Conservation (phyloP, 2,888 invertebrate species). For the Melanostoma scalare region DNA sequence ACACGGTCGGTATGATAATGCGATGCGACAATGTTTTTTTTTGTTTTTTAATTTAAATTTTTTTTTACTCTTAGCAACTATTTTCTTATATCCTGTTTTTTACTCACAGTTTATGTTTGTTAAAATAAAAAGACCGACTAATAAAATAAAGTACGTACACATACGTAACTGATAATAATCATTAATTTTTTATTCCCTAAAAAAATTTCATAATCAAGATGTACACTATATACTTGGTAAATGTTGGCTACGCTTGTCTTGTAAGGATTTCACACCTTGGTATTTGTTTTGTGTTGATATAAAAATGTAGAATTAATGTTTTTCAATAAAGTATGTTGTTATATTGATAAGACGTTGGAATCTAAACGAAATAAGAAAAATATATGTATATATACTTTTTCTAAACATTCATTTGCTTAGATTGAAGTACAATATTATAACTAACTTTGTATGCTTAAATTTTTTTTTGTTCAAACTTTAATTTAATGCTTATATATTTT, state of each 20-base stretch:
- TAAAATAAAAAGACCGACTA: conserved; percentile 29
- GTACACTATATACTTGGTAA: conserved; percentile 35
- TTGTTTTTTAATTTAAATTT: conserved; percentile 4
- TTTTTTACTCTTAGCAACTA: conserved; percentile 7
- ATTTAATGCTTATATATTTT: conserved; percentile 40
- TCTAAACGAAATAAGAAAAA: not conserved
- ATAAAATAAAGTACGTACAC: conserved; percentile 50
- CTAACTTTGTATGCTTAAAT: conserved; percentile 35
- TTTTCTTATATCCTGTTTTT: not conserved
- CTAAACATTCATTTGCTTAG: conserved; percentile 2
- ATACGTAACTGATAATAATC: conserved; percentile 31
- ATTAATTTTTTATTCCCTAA: conserved; percentile 63
- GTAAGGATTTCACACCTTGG: not conserved
- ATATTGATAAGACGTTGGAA: not conserved
- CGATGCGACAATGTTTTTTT: no score
- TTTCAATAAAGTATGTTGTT: no score
- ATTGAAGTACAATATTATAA: not conserved
- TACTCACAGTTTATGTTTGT: conserved; percentile 8
- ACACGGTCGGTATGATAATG: conserved; percentile 7
- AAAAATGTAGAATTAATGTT: no score
- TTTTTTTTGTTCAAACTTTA: conserved; percentile 68
- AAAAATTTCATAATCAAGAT: conserved; percentile 42
- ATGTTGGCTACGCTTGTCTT: conserved; percentile 5
- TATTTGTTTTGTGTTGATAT: conserved; percentile 2
- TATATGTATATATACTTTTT: conserved; percentile 16